phyloP scores from a whole-genome alignment of 1,140 invertebrate species.

The Drosophila sechellia region DNA sequence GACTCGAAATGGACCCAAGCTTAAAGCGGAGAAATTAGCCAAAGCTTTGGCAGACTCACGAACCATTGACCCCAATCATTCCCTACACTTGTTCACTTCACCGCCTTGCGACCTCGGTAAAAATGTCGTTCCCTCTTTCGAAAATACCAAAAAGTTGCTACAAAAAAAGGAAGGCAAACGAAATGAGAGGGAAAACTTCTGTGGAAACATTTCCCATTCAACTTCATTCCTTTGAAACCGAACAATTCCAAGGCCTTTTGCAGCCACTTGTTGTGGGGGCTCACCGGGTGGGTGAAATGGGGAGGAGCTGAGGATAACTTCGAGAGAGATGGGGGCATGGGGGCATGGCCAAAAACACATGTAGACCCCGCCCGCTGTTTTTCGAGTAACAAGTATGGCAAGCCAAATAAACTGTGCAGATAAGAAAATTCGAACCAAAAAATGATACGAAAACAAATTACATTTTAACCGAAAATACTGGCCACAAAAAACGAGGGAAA shows the following conservation, averaged over 20 bases:
- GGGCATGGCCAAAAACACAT: conserved; percentile 38
- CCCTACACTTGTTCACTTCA: conserved; percentile 47
- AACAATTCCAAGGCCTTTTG: conserved; percentile 60
- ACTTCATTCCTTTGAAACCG: conserved; percentile 55
- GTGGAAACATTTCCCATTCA: conserved; percentile 54
- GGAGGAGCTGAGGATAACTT: too few relatives aligned
- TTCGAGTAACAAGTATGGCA: conserved; percentile 28
- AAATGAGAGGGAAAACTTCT: conserved; percentile 38
- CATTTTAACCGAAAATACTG: conserved; percentile 27
- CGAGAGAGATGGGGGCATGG: background rate
- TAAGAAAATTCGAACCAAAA: conserved; percentile 28
- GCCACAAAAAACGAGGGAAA: background rate
- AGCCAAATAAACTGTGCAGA: conserved; percentile 29
- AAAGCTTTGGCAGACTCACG: conserved; percentile 36
- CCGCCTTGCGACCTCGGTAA: conserved; percentile 22
- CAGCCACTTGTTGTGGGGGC: conserved; percentile 63
- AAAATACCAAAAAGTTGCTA: conserved; percentile 41
- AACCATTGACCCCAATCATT: conserved; percentile 63
- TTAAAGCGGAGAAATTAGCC: conserved; percentile 27
- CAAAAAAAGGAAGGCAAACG: conserved; percentile 27
- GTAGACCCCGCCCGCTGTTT: conserved; percentile 41
- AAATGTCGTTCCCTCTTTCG: conserved; percentile 34
- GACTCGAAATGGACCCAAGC: conserved; percentile 1
- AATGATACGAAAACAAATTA: conserved; percentile 55
- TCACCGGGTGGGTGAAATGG: background rate